These are phyloP conservation scores for Tribolium madens DNA, from an alignment of 1,140 invertebrate genomes.

Conservation along the genomic window DNA sequence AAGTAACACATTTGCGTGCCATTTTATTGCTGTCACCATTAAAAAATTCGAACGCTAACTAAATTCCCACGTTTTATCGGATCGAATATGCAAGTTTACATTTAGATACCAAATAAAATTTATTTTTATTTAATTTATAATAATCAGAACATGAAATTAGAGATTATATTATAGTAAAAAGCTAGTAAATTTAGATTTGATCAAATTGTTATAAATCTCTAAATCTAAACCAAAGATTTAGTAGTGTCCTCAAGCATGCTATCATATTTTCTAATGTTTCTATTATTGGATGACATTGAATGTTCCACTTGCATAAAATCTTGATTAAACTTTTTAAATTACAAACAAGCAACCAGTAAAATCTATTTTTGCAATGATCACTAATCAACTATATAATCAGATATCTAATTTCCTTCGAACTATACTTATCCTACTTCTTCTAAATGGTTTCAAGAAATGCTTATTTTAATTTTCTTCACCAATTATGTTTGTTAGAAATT, in stretches of 20 bases:
- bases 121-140: too few relatives aligned
- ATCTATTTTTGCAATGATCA: neutral
- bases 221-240: neutral
- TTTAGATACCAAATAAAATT: neutral
- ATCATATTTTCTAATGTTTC: neutral
- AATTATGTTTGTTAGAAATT: constrained; percentile 2
- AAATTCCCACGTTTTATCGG: neutral
- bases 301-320: neutral
- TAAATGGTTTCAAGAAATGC: too few relatives aligned
- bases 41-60: neutral
- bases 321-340: neutral
- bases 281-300: neutral
- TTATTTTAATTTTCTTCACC: neutral
- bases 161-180: too few relatives aligned
- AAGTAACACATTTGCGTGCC: neutral
- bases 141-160: too few relatives aligned
- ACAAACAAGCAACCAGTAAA: neutral
- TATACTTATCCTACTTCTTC: too few relatives aligned
- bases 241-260: neutral
- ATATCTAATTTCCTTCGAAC: too few relatives aligned
- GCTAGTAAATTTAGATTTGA: too few relatives aligned
- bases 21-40: neutral
- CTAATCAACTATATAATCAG: neutral
- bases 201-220: too few relatives aligned
- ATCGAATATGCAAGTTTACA: neutral